Conservation (phyloP, 2,888 invertebrate species). For the Phortica okadai region DNA sequence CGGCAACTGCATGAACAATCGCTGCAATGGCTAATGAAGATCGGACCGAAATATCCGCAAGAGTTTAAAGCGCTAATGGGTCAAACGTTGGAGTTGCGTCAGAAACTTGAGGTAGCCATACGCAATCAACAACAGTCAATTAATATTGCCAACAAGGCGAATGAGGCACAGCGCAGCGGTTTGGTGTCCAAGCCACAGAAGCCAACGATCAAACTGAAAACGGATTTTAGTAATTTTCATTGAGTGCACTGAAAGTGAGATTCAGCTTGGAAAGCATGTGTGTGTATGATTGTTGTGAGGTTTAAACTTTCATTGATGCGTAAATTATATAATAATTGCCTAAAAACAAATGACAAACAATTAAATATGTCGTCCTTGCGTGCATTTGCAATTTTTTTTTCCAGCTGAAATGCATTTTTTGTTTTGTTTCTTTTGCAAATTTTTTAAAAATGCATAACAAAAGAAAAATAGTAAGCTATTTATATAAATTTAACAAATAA, state of each 20-base stretch:
- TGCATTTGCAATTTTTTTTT: slow-evolving; percentile 27
- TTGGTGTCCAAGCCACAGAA: slow-evolving; percentile 76
- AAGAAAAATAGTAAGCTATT: background rate
- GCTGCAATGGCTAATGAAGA: slow-evolving; percentile 91
- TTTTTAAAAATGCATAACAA: background rate
- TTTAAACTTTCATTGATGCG: slow-evolving; percentile 3
- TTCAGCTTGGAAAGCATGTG: background rate
- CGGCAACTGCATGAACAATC: slow-evolving; percentile 90
- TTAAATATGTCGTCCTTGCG: slow-evolving; percentile 19
- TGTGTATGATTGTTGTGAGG: slow-evolving; percentile 35
- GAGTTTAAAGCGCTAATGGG: slow-evolving; percentile 95
- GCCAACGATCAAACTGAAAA: slow-evolving; percentile 93
- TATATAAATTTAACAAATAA: slow-evolving; percentile 17
- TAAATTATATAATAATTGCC: background rate
- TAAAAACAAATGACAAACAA: background rate
- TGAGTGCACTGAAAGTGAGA: slow-evolving; percentile 72
- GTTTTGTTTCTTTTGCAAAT: slow-evolving; percentile 12
- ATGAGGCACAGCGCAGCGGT: slow-evolving; percentile 76
- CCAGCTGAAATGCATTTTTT: slow-evolving; percentile 8
- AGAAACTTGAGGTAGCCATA: slow-evolving; percentile 90
- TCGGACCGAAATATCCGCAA: slow-evolving; percentile 95
- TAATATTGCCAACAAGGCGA: slow-evolving; percentile 76
- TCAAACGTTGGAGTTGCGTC: slow-evolving; percentile 87
- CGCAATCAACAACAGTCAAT: slow-evolving; percentile 83
- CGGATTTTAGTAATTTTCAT: slow-evolving; percentile 95